Evolutionary conservation across 2,888 invertebrate genomes (phyloP), one percentile per base, ranked within the genome.

Genomic region (Epinotia nisella): DNA sequence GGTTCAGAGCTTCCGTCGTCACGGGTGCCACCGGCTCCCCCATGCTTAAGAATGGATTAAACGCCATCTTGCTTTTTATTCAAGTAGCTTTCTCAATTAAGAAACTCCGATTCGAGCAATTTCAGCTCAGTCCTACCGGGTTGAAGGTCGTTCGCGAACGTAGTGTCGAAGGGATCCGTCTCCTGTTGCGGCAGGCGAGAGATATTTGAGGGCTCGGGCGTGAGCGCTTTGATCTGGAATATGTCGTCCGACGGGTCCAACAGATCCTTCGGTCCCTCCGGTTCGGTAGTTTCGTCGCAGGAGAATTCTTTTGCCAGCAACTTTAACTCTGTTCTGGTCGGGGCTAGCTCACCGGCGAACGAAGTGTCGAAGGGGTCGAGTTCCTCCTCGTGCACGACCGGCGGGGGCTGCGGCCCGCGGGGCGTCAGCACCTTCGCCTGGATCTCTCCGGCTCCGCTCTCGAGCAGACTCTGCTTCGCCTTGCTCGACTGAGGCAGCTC

Each of bases 331-430:
- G 97, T 96, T 87, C 95, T 96, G 3, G 97, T 96, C 0, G 97
- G 97, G 66, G 95, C 92, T 70, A 97, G 95, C 82, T 96, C 96
- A 72, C 93, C 94, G 0, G 97, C 97, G 80, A 97, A 96, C 0
- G 98, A 97, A 0, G 98, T 98, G 84, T 98, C 98, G 85, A 98
- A 98, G 0, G 98, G 98, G 91, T 98, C 98, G 10, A 90, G 87
- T 78, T 96, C 93, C 73, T 93, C 91, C 65, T 89, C 82, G 35
- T 87, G 73, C 17, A 86, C 79, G 21, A 93, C 90, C 69, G 94
- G 90, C 0, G 95, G 95, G 0, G 84, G 56, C 29, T 74, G 70
- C 4, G 84, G 89, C 15, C 82, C 88, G 5, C 85, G 85, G 9
- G 93, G 93, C 11, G 97, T 97, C 60, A 97, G 84, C 65, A 97